phyloP scores from a whole-genome alignment of 2,797 vertebrate species.

The Erethizon dorsatum region DNA sequence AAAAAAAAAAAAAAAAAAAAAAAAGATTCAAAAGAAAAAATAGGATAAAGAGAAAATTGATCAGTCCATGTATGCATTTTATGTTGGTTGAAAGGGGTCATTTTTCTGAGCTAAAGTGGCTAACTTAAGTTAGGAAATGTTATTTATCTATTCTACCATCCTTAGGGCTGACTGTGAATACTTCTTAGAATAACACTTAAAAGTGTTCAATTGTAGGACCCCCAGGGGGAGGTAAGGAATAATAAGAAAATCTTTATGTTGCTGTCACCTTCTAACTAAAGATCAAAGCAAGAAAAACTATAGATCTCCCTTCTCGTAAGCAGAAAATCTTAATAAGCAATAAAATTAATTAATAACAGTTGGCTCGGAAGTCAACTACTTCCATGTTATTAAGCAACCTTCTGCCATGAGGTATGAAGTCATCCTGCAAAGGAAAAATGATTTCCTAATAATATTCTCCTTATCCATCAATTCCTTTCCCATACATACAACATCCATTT shows the following conservation, averaged over 20 bases:
- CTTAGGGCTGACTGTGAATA: neutral
- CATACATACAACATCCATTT: neutral
- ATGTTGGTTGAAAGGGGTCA: neutral
- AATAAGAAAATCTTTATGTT: neutral
- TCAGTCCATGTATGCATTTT: neutral
- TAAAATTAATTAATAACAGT: slow-evolving; percentile 25
- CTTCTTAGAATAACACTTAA: neutral
- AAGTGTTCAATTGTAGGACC: neutral
- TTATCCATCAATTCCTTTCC: neutral
- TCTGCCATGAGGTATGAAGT: slow-evolving; percentile 10
- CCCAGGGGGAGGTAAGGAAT: neutral
- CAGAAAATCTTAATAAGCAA: neutral
- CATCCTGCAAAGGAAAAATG: neutral
- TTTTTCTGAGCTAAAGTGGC: neutral
- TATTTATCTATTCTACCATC: neutral
- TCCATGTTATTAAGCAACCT: neutral
- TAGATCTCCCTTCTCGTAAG: neutral
- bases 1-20: too few species aligned
- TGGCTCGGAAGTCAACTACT: neutral
- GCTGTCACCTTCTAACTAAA: neutral
- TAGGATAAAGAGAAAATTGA: neutral
- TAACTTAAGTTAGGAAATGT: neutral
- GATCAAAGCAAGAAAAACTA: slow-evolving; percentile 26
- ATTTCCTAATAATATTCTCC: slow-evolving; percentile 39
- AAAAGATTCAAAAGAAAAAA: slow-evolving; percentile 42